phyloP scores from a whole-genome alignment of 2,888 invertebrate species.

The Ceraclea dissimilis region DNA sequence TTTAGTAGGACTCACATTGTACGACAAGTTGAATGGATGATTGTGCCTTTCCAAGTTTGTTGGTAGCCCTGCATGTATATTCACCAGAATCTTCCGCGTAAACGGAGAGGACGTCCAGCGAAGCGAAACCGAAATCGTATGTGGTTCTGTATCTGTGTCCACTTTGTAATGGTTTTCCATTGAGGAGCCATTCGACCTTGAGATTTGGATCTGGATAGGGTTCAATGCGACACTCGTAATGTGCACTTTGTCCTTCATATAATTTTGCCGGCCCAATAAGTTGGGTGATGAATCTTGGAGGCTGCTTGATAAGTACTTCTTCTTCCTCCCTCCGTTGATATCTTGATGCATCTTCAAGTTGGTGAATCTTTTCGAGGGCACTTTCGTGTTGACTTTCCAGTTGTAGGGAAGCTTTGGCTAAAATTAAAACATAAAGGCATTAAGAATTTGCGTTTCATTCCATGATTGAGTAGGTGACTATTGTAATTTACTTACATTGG shows the following conservation, averaged over 20 bases:
- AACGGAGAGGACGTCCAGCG: slow-evolving; percentile 89
- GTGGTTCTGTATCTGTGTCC: slow-evolving; percentile 90
- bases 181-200: slow-evolving; percentile 90
- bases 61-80: slow-evolving; percentile 82
- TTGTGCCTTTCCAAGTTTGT: slow-evolving; percentile 74
- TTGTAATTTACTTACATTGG: slow-evolving; percentile 56
- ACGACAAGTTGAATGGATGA: slow-evolving; percentile 76
- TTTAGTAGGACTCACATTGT: slow-evolving; percentile 59
- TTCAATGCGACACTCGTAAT: slow-evolving; percentile 88
- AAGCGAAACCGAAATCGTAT: slow-evolving; percentile 95
- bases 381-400: slow-evolving; percentile 85
- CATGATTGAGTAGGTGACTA: no score
- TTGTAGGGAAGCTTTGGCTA: slow-evolving; percentile 80
- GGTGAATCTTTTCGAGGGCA: slow-evolving; percentile 78
- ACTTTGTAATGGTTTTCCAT: slow-evolving; percentile 79
- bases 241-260: slow-evolving; percentile 82
- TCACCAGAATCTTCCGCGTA: slow-evolving; percentile 92
- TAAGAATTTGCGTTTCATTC: background rate
- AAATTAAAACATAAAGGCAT: slow-evolving; percentile 25
- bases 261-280: slow-evolving; percentile 79
- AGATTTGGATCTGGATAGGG: slow-evolving; percentile 85
- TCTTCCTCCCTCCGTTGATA: slow-evolving; percentile 76
- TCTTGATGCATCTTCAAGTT: slow-evolving; percentile 73
- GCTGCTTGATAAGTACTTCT: slow-evolving; percentile 70
- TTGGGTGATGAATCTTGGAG: slow-evolving; percentile 79